phyloP scores from a whole-genome alignment of 1,140 invertebrate genomes.

The Callitettix versicolor region DNA sequence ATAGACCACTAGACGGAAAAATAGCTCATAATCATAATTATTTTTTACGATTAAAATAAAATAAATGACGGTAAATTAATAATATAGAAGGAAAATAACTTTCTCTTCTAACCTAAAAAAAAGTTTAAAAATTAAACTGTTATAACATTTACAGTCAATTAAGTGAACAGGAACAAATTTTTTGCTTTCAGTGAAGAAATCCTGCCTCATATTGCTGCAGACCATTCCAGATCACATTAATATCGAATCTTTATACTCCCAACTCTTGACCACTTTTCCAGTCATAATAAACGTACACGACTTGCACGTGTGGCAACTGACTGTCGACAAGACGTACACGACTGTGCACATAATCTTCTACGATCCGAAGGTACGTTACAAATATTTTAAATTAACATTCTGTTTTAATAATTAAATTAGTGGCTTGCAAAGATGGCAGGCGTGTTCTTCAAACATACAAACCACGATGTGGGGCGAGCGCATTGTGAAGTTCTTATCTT shows the following conservation, averaged over 20 bases:
- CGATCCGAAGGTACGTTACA: constrained; percentile 30
- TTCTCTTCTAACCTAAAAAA: too few species aligned
- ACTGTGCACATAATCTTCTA: constrained; percentile 64
- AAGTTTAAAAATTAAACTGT: too few species aligned
- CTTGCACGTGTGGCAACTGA: constrained; percentile 70
- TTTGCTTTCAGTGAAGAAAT: constrained; percentile 56
- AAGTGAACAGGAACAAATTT: too few species aligned
- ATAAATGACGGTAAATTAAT: too few species aligned
- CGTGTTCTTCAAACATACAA: not conserved
- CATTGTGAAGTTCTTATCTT: not conserved
- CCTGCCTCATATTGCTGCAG: constrained; percentile 63
- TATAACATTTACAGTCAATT: too few species aligned
- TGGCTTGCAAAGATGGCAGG: not conserved
- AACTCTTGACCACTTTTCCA: constrained; percentile 58
- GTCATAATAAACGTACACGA: constrained; percentile 70
- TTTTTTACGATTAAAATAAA: too few species aligned
- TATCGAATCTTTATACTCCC: constrained; percentile 50
- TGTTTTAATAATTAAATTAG: not conserved
- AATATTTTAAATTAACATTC: not conserved
- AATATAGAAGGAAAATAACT: too few species aligned
- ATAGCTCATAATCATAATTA: too few species aligned
- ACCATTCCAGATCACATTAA: constrained; percentile 72
- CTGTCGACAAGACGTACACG: constrained; percentile 53
- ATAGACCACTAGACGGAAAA: too few species aligned
- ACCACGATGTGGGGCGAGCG: not conserved